Evolutionary conservation across 1,140 invertebrate genomes (phyloP).

Genomic region (Caerostris extrusa): DNA sequence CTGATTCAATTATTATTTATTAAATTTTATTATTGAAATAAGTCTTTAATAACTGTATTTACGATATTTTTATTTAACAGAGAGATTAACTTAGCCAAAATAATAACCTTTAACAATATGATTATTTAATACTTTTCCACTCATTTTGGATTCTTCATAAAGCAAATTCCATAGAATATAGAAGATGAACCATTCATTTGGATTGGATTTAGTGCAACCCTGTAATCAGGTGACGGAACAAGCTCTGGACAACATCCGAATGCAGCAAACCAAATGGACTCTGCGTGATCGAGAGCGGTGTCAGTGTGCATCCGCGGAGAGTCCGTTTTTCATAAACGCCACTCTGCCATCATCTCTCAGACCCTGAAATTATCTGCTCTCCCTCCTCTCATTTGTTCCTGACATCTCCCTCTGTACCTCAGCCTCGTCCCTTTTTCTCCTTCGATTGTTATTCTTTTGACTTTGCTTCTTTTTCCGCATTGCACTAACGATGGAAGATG

Average conservation of each 20-base stretch:
- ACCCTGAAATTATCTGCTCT: conserved; percentile 40
- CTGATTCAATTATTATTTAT: too few species aligned
- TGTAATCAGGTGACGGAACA: conserved; percentile 17
- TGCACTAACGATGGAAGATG: conserved; percentile 15
- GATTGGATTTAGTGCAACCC: conserved; percentile 11
- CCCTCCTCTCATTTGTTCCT: conserved; percentile 44
- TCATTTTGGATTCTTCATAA: not conserved
- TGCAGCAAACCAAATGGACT: conserved; percentile 3
- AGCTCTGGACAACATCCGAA: conserved; percentile 17
- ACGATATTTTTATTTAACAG: too few species aligned
- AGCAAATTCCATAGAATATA: not conserved
- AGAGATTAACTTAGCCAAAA: too few species aligned
- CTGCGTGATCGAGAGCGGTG: not conserved
- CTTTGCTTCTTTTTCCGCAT: not conserved
- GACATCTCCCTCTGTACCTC: conserved; percentile 18
- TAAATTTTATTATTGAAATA: too few species aligned
- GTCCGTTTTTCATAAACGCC: conserved; percentile 43
- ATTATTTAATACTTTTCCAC: not conserved
- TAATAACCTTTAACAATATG: not conserved
- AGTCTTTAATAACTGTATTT: too few species aligned
- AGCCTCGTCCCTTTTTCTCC: not conserved
- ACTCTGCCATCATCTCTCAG: conserved; percentile 44
- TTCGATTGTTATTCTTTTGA: conserved; percentile 19
- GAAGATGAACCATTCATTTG: not conserved
- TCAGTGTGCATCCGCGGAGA: not conserved